Conservation (phyloP, 2,797 vertebrate species). For the Ibycter americanus region DNA sequence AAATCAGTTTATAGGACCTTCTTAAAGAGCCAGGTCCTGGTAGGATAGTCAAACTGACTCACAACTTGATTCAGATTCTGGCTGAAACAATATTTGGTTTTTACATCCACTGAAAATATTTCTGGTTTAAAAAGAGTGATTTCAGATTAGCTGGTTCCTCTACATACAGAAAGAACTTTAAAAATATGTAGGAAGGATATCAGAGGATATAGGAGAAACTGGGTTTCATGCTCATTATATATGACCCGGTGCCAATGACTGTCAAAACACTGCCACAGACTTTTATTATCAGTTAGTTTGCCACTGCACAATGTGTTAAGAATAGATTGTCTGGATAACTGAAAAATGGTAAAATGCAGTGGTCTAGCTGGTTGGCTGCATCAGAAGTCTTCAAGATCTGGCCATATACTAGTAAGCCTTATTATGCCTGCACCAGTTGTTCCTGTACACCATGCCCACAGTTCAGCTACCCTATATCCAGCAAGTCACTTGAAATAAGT, state of each 20-base stretch:
- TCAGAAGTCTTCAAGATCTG: neutral
- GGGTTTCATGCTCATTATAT: neutral
- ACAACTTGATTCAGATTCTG: neutral
- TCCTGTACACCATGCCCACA: neutral
- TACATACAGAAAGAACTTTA: neutral
- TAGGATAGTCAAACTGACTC: conserved; percentile 14
- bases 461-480: neutral
- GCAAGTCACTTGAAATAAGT: neutral
- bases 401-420: neutral
- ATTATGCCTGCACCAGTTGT: neutral
- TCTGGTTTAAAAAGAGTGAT: neutral
- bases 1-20: conserved; percentile 22
- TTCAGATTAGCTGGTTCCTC: neutral
- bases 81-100: neutral
- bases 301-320: neutral
- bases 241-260: neutral
- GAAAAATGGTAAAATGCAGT: neutral
- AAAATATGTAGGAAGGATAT: neutral
- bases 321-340: neutral
- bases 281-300: neutral
- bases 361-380: neutral
- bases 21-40: conserved; percentile 1
- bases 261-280: neutral
- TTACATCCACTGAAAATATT: conserved; percentile 20
- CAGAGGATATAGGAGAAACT: neutral